Percentiles rank a stretch among this genome's conserved stretches.
Evolutionary conservation across 2,888 invertebrate genomes (phyloP).

Genomic region (Drosophila melanocephala): DNA sequence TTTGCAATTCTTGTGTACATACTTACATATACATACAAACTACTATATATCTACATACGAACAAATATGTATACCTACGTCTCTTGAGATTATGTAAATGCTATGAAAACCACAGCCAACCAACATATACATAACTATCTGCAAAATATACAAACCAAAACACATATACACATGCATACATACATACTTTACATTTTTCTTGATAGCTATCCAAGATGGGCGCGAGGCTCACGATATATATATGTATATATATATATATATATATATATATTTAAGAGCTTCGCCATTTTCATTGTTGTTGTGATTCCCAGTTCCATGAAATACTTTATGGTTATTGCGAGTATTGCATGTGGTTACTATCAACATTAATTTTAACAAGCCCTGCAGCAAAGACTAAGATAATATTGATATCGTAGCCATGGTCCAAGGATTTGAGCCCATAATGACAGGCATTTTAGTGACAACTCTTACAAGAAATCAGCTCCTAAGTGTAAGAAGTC

Average conservation of each 20-base stretch:
- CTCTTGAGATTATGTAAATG: conserved; percentile 27
- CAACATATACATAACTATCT: conserved; percentile 2
- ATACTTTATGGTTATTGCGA: neutral
- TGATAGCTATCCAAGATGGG: conserved; percentile 10
- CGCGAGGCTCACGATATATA: neutral
- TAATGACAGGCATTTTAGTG: neutral
- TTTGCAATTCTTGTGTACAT: conserved; percentile 47
- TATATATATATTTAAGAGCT: neutral
- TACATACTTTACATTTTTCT: conserved; percentile 1
- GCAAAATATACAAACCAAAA: conserved; percentile 21
- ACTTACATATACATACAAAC: conserved; percentile 21
- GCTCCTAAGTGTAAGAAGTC: neutral
- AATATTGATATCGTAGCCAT: neutral
- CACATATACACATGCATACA: neutral
- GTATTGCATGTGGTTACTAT: neutral
- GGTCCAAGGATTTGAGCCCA: neutral
- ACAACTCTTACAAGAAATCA: neutral
- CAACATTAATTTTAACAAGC: neutral
- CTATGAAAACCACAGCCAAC: conserved; percentile 1
- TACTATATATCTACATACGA: conserved; percentile 14
- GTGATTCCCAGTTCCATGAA: neutral
- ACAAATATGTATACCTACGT: conserved; percentile 5
- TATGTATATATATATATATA: neutral
- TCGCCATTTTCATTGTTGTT: neutral
- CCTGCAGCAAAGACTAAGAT: neutral